Base-by-base conservation (phyloP, 2,888 invertebrate genomes). In the Gymnocheta viridis region DNA sequence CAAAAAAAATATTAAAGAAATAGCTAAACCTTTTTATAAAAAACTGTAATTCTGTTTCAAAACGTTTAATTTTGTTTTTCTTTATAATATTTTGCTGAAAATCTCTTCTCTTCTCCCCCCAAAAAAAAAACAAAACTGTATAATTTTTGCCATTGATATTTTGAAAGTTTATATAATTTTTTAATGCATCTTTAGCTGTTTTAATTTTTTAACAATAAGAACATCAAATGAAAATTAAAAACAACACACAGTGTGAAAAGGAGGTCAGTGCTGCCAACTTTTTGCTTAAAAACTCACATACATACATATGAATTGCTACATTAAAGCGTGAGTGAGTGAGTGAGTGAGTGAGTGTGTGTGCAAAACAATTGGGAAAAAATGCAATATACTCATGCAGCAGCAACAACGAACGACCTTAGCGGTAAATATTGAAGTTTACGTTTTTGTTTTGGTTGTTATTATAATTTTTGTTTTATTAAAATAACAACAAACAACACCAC, bases 401-500 rank as follows among this genome's bases (percentile, higher is more conserved):
- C 29, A 56, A 22, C 24, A 29, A 82, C 69, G 47, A 78, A 82
- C 78, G 82, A 82, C 82, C 82, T 82, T 82, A 82, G 78, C 78
- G 78, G 82, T 74, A 69, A 64, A 82, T 47, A 78, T 62, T 73
- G 60, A 66, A 69, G 47, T 76, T 64, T 62, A 44, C 22, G 54
- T 56, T 35, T 70, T 60, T 77, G 35, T 60, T 47, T 38, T 62
- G 12, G 38, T 38, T 62, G 35, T 19, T 35, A 12, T 60, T 60
- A 24, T 60, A 38, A 35, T 60, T 47, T 58, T 32, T 32, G 10
- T 12, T 73, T 73, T 60, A 62, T 73, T 35, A 60, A 73, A 44
- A 60, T 24, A 72, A 60, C 12, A 44, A 58, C 54, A 67, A 49
- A 4, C n/a, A 29, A 14, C 27, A 19, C 14, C 32, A n/a, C 29